Evolutionary conservation across 2,888 invertebrate genomes (phyloP).

Genomic region (Gryllus longicercus): DNA sequence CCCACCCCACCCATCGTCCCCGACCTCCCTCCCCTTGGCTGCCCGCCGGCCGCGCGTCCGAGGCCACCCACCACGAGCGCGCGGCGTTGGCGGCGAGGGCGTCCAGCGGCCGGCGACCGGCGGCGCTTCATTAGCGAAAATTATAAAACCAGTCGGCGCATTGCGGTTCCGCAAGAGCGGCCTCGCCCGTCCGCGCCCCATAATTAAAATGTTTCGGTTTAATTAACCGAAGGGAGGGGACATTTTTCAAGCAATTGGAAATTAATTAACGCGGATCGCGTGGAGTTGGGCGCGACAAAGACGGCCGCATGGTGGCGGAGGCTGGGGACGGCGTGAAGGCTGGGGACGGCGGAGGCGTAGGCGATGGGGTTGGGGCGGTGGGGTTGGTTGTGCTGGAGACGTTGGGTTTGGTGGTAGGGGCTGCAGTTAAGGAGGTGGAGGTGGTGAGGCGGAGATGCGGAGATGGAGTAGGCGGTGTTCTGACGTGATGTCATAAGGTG

Average conservation of each 20-base stretch:
- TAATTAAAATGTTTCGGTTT: slow-evolving; percentile 17
- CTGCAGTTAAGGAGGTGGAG: too few relatives aligned
- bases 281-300: not conserved
- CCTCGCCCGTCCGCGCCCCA: not conserved
- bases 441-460: too few relatives aligned
- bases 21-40: too few relatives aligned
- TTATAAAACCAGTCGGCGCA: not conserved
- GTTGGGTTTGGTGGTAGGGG: too few relatives aligned
- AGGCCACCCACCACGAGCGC: not conserved
- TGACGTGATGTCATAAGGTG: too few relatives aligned
- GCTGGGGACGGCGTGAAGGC: not conserved
- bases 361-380: too few relatives aligned
- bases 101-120: not conserved
- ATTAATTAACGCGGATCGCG: not conserved
- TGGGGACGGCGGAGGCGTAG: too few relatives aligned
- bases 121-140: not conserved
- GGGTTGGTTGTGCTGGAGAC: too few relatives aligned
- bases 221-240: not conserved
- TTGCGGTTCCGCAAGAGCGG: slow-evolving; percentile 7
- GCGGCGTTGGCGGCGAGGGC: too few relatives aligned
- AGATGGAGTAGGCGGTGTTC: too few relatives aligned
- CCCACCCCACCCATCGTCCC: too few relatives aligned
- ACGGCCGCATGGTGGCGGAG: not conserved
- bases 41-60: too few relatives aligned
- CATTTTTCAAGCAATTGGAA: slow-evolving; percentile 2